Percentiles rank a stretch among this genome's conserved stretches.
Conservation (phyloP, 64 coral and sea anemone species). For the Montipora efflorescens region DNA sequence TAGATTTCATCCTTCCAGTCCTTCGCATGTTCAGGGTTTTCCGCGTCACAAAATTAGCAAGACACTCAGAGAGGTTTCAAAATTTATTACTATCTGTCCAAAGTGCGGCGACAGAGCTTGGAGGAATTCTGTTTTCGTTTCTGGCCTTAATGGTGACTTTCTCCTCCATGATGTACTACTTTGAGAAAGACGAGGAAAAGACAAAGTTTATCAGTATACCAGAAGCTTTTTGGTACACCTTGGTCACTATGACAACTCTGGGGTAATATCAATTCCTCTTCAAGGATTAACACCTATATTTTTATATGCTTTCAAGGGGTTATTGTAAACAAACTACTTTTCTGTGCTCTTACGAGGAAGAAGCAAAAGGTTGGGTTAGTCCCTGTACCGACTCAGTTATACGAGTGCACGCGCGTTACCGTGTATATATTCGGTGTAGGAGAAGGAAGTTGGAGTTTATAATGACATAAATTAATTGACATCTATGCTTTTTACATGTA, state of each 20-base stretch:
- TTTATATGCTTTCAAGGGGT: too few relatives aligned
- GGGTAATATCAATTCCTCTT: slow-evolving; percentile 60
- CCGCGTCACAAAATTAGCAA: slow-evolving; percentile 85
- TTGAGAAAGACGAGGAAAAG: slow-evolving; percentile 17
- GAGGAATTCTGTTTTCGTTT: slow-evolving; percentile 91
- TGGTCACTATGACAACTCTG: slow-evolving; percentile 95
- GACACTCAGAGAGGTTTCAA: slow-evolving; percentile 77
- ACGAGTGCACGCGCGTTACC: too few relatives aligned
- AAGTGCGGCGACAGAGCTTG: slow-evolving; percentile 80
- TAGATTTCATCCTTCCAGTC: slow-evolving; percentile 65
- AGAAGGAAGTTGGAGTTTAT: too few relatives aligned
- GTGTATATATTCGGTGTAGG: too few relatives aligned
- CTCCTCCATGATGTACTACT: slow-evolving; percentile 73
- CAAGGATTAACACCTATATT: too few relatives aligned
- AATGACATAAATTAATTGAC: too few relatives aligned
- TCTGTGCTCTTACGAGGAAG: too few relatives aligned
- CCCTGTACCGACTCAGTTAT: too few relatives aligned
- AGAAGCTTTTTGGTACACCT: slow-evolving; percentile 88
- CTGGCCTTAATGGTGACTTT: slow-evolving; percentile 81
- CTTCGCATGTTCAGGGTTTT: slow-evolving; percentile 84
- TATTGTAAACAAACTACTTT: too few relatives aligned
- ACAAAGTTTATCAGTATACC: slow-evolving; percentile 79
- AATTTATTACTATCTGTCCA: slow-evolving; percentile 69
- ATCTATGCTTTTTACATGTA: too few relatives aligned
- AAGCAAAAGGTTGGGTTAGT: too few relatives aligned